Base-by-base conservation (phyloP, 2,113 vertebrate genomes). In the Guaruba guarouba region DNA sequence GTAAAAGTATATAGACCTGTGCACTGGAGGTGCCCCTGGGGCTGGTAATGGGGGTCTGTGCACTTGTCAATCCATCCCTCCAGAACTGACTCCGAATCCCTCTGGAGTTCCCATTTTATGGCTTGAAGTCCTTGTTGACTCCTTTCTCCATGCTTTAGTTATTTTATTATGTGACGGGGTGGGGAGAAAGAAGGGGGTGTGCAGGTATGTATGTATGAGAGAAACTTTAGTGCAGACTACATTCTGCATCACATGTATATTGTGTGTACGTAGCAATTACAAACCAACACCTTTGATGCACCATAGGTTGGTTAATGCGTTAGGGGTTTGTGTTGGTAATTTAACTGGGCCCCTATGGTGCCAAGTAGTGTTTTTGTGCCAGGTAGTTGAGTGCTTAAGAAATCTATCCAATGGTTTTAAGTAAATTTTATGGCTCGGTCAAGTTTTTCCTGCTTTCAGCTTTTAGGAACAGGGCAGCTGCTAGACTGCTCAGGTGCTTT, bases 301-400 rank as follows among this genome's bases (percentile, higher is more conserved):
- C 15, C 29, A 2, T 35, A 25, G 41, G 18, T 86, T 69, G 1
- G 9, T 85, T 87, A 49, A 62, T 15, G 54, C 71, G 33, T 54
- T 84, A 52, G 22, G 43, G 4, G 35, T 93, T 91, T 75, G 15
- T 75, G 43, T 69, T 92, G 55, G 55, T 88, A 95, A 69, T 95
- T 88, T 76, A 92, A 70, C 70, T 93, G 88, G 71, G 52, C 55
- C 48, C 35, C 43, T 57, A 2, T 10, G 29, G 77, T 94, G 89
- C 82, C 85, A 87, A 96, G 68, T 79, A 68, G 31, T 69, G 35
- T 82, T 97, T 94, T 78, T 39, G 88, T 96, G 88, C 83, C 74
- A 92, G 92, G 88, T 82, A 95, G 48, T n/a, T 63, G 76, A 97
- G 70, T 86, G 67, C 41, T 94, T 93, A 96, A 94, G 94, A 96